Base-by-base conservation (phyloP, 1,140 invertebrate genomes). In the Eufriesea mexicana region DNA sequence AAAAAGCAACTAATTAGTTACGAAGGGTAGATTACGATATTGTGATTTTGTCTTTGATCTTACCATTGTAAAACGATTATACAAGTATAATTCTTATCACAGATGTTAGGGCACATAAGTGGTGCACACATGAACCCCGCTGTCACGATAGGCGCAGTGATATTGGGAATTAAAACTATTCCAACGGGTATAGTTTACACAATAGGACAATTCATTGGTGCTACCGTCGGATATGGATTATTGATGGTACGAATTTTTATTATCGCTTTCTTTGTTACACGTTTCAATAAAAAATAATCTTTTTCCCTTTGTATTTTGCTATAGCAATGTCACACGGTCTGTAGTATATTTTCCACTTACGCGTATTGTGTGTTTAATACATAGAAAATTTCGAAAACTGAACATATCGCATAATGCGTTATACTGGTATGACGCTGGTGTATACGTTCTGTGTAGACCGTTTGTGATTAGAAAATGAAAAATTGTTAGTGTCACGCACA, bases 111-210 rank as follows among this genome's bases (percentile, higher is more conserved):
- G 6, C 96, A 97, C 87, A 94, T 97, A 81, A 97, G 96, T 79
- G 96, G 96, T 71, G 95, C 96, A 14, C 96, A 97, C 81, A 94
- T 98, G 87, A 98, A 98, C 91, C 97, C 97, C 5, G 96, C 96
- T 2, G 96, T 98, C 0, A 97, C 97, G 5, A 92, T 96, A 9
- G 96, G 96, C 2, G 96, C 98, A 14, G 93, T 97, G 2, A 95
- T 96, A 28, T 92, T 96, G 42, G 95, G 96, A 8, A 87, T 96
- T 54, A 95, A 96, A 61, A 95, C 96, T 25, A 90, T 98, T 14
- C 94, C 96, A 12, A 95, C 97, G 66, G 96, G 96, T 5, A 89
- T 96, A 2, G 90, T 97, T 47, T 98, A 98, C 90, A 91, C 96
- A 25, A 86, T 96, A 18, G 96, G 95, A 42, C 97, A 98, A 93